Percentiles rank a stretch among this genome's conserved stretches.
Conservation (phyloP, 64 coral and sea anemone genomes). For the Astreopora myriophthalma region DNA sequence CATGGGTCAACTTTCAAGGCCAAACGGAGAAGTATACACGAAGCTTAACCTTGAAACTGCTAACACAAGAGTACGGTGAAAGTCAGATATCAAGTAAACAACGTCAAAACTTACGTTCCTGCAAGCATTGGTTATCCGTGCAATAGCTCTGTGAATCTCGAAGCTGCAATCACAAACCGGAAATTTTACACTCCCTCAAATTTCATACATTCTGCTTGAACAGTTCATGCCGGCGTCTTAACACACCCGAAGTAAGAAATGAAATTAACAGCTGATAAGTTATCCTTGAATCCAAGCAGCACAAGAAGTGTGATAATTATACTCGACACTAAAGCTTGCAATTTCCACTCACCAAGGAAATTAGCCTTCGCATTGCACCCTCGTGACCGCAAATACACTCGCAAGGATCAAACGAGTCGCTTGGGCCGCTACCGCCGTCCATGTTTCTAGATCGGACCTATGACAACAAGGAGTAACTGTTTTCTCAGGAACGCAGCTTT, state of each 20-base stretch:
- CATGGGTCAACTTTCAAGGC: background rate
- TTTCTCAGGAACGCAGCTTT: background rate
- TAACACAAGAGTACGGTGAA: no score
- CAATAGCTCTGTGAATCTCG: conserved; percentile 96
- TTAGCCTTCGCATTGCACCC: conserved; percentile 94
- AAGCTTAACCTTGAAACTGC: background rate
- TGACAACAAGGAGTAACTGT: background rate
- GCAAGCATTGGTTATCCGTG: conserved; percentile 96
- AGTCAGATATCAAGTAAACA: no score
- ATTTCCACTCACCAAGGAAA: conserved; percentile 86
- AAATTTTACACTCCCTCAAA: background rate
- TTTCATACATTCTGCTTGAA: background rate
- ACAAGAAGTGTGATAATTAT: no score
- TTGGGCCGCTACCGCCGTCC: conserved; percentile 68
- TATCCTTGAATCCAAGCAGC: background rate
- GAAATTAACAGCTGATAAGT: background rate
- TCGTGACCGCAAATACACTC: conserved; percentile 99
- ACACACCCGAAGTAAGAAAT: background rate
- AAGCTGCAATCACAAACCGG: conserved; percentile 50
- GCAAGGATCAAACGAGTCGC: conserved; percentile 94
- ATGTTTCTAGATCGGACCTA: background rate
- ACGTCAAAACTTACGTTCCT: conserved; percentile 86
- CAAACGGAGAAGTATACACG: background rate
- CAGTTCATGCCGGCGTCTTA: background rate
- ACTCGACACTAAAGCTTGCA: background rate